These are phyloP conservation scores for Trogon surrucura DNA, from an alignment of 2,113 vertebrate genomes.

Conservation along the genomic window DNA sequence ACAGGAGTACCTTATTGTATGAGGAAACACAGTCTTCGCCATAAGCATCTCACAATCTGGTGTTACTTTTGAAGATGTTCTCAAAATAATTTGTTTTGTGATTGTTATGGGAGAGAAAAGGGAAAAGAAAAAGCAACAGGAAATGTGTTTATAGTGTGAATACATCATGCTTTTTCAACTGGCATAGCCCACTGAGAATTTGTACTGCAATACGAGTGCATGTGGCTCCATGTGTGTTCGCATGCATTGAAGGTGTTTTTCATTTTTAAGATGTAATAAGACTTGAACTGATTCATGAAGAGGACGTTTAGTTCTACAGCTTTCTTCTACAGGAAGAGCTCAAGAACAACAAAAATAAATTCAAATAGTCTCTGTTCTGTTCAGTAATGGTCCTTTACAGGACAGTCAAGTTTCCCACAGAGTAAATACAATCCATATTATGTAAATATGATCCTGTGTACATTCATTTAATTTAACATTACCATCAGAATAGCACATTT, in stretches of 20 bases:
- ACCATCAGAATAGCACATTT: slow-evolving; percentile 80
- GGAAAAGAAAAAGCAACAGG: not conserved
- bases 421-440: slow-evolving; percentile 71
- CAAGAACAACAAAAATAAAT: slow-evolving; percentile 64
- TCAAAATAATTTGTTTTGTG: not conserved
- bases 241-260: slow-evolving; percentile 57
- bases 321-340: slow-evolving; percentile 43
- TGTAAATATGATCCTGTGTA: slow-evolving; percentile 72
- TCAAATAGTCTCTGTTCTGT: slow-evolving; percentile 51
- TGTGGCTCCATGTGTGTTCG: slow-evolving; percentile 16
- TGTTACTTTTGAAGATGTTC: slow-evolving; percentile 30
- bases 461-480: slow-evolving; percentile 74
- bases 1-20: not conserved
- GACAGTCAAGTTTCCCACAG: slow-evolving; percentile 67
- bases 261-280: not conserved
- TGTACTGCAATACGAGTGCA: not conserved
- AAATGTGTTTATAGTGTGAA: slow-evolving; percentile 25
- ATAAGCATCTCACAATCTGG: slow-evolving; percentile 1
- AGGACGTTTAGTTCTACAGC: slow-evolving; percentile 41
- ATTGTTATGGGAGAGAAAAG: slow-evolving; percentile 1
- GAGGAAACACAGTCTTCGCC: not conserved
- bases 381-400: slow-evolving; percentile 55
- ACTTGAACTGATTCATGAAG: slow-evolving; percentile 4
- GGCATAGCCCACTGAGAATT: not conserved
- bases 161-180: slow-evolving; percentile 9